Base-by-base conservation (phyloP, 2,888 invertebrate species). In the Anaspis maculata region DNA sequence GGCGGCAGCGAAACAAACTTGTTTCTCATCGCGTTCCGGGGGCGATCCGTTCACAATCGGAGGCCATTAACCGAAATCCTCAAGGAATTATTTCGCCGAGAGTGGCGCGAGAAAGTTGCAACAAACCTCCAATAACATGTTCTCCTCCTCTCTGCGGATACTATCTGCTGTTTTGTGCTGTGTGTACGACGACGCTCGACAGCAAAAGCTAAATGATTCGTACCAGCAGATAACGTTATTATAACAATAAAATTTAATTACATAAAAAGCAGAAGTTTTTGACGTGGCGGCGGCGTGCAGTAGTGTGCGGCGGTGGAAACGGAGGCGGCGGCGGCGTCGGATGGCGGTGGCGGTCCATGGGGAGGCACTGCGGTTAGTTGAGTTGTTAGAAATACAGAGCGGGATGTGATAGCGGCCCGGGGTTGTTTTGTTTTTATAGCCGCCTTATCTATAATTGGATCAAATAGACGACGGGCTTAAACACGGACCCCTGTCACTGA, bases 401-500 rank as follows among this genome's bases (percentile, higher is more conserved):
- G 42, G 37, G 27, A 40, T 30, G 48, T 47, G 52, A 53, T 52
- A 52, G 49, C 49, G 34, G 33, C 30, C 41, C 34, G 31, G 49
- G 49, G 48, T 51, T 54, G 54, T 54, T 54, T 52, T 56, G 52
- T 55, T 56, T 57, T 57, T 54, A 54, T 52, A 42, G 48, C 35
- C 40, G 41, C 38, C 48, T 49, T 57, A 56, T 57, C 57, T 57
- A 56, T 57, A 57, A 57, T 57, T 57, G 57, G 57, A 57, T 56
- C 55, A 51, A 55, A 54, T 51, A 47, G 49, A 45, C 45, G 53
- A 39, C 27, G 34, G 42, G n/a, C n/a, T n/a, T n/a, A n/a, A n/a
- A n/a, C n/a, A n/a, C n/a, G n/a, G n/a, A n/a, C n/a, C n/a, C n/a
- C n/a, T n/a, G n/a, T n/a, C n/a, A n/a, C n/a, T n/a, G n/a, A n/a